These are phyloP conservation scores for Saccostrea glomerata DNA, from an alignment of 1,140 invertebrate species.

Conservation along the genomic window DNA sequence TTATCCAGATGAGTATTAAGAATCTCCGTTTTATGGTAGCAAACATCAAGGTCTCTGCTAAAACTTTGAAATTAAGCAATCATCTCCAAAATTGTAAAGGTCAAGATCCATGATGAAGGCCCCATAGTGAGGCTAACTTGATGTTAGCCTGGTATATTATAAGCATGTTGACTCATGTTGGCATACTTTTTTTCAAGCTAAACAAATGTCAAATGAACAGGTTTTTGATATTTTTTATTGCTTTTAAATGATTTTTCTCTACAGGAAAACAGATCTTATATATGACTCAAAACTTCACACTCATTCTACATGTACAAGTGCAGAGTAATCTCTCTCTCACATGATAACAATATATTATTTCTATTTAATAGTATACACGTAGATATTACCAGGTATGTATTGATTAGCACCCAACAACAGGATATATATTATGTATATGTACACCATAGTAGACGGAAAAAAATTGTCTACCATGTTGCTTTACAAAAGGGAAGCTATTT, in stretches of 20 bases:
- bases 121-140: no score
- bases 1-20: no score
- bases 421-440: background rate
- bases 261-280: conserved; percentile 23
- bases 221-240: conserved; percentile 9
- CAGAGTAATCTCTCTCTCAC: background rate
- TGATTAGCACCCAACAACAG: background rate
- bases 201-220: background rate
- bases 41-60: no score
- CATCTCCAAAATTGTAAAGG: no score
- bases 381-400: background rate
- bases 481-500: background rate
- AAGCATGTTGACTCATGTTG: no score
- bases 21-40: no score
- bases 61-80: no score
- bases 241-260: conserved; percentile 6
- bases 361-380: background rate
- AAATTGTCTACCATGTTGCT: background rate
- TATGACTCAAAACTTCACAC: background rate
- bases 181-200: no score
- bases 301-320: background rate
- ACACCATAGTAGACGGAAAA: background rate
- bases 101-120: no score
- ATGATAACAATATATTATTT: conserved; percentile 20
- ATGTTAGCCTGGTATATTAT: no score